Conservation (phyloP, 2,113 vertebrate genomes). For the Ovis canadensis region DNA sequence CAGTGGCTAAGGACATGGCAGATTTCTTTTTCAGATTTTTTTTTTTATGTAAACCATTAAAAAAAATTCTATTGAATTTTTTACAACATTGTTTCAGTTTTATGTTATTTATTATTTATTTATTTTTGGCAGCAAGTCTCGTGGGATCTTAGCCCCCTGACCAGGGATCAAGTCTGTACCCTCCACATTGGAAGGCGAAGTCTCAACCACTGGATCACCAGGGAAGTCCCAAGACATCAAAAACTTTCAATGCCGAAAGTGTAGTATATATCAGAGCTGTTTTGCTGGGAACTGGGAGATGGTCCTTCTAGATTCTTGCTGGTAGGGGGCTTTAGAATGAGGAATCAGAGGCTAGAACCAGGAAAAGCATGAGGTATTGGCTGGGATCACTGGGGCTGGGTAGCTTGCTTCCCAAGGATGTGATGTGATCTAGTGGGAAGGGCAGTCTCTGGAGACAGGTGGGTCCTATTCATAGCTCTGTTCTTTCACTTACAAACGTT, state of each 20-base stretch:
- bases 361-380: neutral
- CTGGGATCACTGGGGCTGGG: neutral
- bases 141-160: neutral
- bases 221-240: neutral
- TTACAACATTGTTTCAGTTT: neutral
- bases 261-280: neutral
- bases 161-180: neutral
- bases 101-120: neutral
- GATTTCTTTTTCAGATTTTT: neutral
- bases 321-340: neutral
- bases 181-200: fast-evolving
- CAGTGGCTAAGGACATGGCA: neutral
- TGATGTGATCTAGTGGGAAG: fast-evolving
- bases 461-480: neutral
- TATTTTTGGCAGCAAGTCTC: neutral
- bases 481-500: neutral
- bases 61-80: neutral
- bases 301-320: neutral
- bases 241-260: neutral
- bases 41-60: neutral
- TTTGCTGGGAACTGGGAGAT: neutral
- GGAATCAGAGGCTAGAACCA: neutral
- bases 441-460: neutral
- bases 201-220: neutral
- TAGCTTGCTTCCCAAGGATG: neutral